Percentiles rank a stretch among this genome's conserved stretches.
Conservation (phyloP, 2,888 invertebrate species). For the Eustalomyia histrio region DNA sequence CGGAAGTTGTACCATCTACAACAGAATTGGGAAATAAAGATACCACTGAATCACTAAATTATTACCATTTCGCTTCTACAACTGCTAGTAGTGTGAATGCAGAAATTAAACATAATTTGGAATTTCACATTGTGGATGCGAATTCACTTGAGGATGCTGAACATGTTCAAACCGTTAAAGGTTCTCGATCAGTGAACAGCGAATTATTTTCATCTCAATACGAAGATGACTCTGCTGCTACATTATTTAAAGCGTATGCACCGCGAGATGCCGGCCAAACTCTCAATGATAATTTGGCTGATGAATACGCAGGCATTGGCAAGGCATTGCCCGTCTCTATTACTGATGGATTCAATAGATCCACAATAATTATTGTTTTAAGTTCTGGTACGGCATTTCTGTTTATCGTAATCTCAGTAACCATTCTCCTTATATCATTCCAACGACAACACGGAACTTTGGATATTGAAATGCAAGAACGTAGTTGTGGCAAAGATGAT, state of each 20-base stretch:
- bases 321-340: slow-evolving; percentile 67
- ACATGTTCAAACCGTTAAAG: slow-evolving; percentile 19
- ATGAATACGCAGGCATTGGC: slow-evolving; percentile 68
- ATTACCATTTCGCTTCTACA: not conserved
- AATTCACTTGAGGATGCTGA: not conserved
- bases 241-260: slow-evolving; percentile 64
- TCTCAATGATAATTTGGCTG: slow-evolving; percentile 73
- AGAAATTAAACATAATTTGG: not conserved
- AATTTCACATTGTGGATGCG: not conserved
- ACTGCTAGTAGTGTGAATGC: not conserved
- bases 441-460: slow-evolving; percentile 76
- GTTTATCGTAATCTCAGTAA: slow-evolving; percentile 73
- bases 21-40: not conserved
- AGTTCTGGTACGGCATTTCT: slow-evolving; percentile 74
- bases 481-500: slow-evolving; percentile 75
- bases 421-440: slow-evolving; percentile 74
- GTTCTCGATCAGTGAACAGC: slow-evolving; percentile 32
- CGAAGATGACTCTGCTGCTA: slow-evolving; percentile 43
- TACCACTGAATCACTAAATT: not conserved
- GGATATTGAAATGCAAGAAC: slow-evolving; percentile 78
- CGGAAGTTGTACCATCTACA: not conserved
- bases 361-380: slow-evolving; percentile 72
- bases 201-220: slow-evolving; percentile 29
- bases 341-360: slow-evolving; percentile 66
- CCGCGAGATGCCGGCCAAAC: slow-evolving; percentile 72